phyloP scores from a whole-genome alignment of 2,888 invertebrate species.

The Zonitis immaculata region DNA sequence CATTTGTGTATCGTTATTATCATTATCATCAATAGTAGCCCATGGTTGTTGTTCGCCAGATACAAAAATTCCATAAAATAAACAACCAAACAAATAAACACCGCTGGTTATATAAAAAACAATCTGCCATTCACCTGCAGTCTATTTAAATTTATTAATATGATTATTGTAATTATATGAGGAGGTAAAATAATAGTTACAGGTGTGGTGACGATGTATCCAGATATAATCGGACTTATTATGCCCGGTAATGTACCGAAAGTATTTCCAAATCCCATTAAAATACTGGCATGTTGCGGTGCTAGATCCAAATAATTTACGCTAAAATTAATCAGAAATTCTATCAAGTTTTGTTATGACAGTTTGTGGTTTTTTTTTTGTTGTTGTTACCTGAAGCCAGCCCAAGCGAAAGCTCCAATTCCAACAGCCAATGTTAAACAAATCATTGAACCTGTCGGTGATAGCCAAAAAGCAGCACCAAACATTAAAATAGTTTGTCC shows the following conservation, averaged over 20 bases:
- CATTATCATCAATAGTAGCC: constrained; percentile 52
- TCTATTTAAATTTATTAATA: constrained; percentile 29
- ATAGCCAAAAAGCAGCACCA: constrained; percentile 68
- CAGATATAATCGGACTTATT: constrained; percentile 65
- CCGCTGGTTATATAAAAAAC: constrained; percentile 82
- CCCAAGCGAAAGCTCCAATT: constrained; percentile 88
- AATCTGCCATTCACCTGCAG: constrained; percentile 60
- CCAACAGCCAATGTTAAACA: constrained; percentile 86
- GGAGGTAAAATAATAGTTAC: constrained; percentile 12
- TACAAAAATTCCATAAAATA: constrained; percentile 75
- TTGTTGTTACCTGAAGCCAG: constrained; percentile 84
- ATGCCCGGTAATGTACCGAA: constrained; percentile 89
- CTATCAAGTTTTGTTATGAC: no score
- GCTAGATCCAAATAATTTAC: constrained; percentile 87
- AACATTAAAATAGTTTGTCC: constrained; percentile 83
- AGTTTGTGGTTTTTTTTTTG: no score
- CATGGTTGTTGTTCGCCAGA: constrained; percentile 81
- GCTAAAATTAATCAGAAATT: constrained; percentile 52
- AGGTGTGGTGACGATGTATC: constrained; percentile 34
- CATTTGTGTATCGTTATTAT: background rate
- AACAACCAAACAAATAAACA: constrained; percentile 77
- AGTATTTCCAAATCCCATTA: constrained; percentile 91
- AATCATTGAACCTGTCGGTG: constrained; percentile 64
- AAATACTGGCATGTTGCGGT: constrained; percentile 83
- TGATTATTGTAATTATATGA: no score